Percentiles rank a stretch among this genome's conserved stretches.
These are phyloP conservation scores for Heterocephalus glaber DNA, from an alignment of 2,113 vertebrate species.

Conservation along the genomic window DNA sequence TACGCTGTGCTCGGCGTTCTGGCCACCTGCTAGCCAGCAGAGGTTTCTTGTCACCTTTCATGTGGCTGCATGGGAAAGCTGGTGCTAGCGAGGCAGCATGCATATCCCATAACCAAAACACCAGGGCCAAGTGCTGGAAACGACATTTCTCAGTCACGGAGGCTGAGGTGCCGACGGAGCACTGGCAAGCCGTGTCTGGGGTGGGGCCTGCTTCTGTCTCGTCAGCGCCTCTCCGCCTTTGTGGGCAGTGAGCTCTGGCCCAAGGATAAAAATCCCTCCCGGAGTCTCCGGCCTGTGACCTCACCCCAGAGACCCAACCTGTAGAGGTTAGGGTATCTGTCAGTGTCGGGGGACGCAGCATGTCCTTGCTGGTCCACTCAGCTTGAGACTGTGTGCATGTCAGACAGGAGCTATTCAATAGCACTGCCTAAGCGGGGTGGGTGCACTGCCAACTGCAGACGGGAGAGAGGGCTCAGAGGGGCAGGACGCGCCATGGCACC, in stretches of 20 bases:
- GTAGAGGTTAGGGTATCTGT: background rate
- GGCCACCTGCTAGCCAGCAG: background rate
- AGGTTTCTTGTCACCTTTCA: background rate
- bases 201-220: background rate
- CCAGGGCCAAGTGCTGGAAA: background rate
- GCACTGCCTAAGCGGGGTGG: accelerated
- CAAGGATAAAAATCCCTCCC: accelerated
- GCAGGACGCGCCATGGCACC: accelerated
- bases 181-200: background rate
- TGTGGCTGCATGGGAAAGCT: background rate
- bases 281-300: too few species aligned
- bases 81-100: too few species aligned
- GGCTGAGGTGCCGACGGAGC: background rate
- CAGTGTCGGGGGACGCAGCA: background rate
- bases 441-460: background rate
- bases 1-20: accelerated
- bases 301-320: background rate
- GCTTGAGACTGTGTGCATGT: accelerated
- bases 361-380: background rate
- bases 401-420: background rate
- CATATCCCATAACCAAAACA: background rate
- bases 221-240: background rate
- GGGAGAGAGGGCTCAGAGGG: background rate
- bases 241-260: background rate
- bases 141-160: background rate